These are phyloP conservation scores for Epinephelus cyanopodus DNA, from an alignment of 2,113 vertebrate genomes.

Conservation along the genomic window DNA sequence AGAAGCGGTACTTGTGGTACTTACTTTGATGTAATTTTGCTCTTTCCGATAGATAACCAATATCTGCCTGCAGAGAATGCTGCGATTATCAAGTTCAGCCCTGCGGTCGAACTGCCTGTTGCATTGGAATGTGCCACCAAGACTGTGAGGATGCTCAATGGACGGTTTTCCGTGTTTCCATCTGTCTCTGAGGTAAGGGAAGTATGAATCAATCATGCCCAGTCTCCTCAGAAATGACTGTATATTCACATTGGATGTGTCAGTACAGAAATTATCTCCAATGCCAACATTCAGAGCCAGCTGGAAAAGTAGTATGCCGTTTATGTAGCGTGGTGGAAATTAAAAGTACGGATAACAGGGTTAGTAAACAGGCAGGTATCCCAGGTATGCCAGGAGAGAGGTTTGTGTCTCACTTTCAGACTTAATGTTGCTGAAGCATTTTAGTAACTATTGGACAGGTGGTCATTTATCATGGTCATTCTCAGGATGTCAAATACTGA, in stretches of 20 bases:
- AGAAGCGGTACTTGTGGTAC: neutral
- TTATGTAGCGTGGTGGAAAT: neutral
- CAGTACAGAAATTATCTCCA: too few relatives aligned
- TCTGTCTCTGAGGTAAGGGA: neutral
- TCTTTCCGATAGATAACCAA: constrained; percentile 5
- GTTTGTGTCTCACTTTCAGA: too few relatives aligned
- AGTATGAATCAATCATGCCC: neutral
- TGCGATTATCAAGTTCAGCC: too few relatives aligned
- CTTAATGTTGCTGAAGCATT: neutral
- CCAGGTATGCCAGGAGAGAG: neutral
- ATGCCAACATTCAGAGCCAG: neutral
- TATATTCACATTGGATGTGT: neutral
- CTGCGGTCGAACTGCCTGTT: neutral
- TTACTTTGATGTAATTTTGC: constrained; percentile 18
- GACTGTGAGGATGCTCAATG: neutral
- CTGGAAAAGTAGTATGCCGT: neutral
- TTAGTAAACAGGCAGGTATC: neutral
- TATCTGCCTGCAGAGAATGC: neutral
- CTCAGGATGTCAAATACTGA: too few relatives aligned
- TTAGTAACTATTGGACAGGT: too few relatives aligned
- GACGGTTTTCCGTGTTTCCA: neutral
- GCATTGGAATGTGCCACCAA: neutral
- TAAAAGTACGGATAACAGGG: neutral
- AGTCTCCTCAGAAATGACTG: neutral
- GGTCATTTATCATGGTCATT: too few relatives aligned